Conservation (phyloP, 30 jellyfish, hydroid and myxozoan species). For the Pseudorhiza aurosa region DNA sequence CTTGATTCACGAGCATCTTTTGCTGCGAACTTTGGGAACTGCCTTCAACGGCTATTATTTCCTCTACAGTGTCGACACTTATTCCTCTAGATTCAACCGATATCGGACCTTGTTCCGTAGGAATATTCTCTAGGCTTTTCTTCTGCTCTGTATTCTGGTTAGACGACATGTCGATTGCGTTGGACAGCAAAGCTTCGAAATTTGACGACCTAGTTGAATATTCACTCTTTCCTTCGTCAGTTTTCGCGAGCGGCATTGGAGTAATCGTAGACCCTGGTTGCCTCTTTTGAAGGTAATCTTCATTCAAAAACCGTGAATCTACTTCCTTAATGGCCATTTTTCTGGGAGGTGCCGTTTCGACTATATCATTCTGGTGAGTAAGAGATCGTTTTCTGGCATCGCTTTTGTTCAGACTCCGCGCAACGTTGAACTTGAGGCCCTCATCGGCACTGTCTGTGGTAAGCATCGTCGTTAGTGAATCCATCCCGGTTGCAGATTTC, state of each 20-base stretch:
- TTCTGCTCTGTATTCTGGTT: neutral
- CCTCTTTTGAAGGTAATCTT: slow-evolving; percentile 3
- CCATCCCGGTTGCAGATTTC: neutral
- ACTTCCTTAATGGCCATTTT: slow-evolving; percentile 31
- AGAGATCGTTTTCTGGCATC: slow-evolving; percentile 30
- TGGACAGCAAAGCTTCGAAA: slow-evolving; percentile 64
- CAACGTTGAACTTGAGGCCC: slow-evolving; percentile 34
- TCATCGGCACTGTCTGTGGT: slow-evolving; percentile 28
- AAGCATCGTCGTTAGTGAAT: slow-evolving; percentile 16
- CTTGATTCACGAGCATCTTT: slow-evolving; percentile 38
- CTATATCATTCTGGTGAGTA: neutral
- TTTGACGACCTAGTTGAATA: slow-evolving; percentile 8
- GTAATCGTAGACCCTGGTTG: neutral
- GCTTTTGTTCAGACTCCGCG: neutral
- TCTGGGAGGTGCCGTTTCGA: slow-evolving; percentile 36
- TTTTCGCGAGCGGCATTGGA: neutral
- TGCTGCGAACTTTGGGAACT: slow-evolving; percentile 25
- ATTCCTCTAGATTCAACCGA: neutral
- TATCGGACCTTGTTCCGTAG: neutral
- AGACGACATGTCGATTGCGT: slow-evolving; percentile 39
- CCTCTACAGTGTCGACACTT: neutral
- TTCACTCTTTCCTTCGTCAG: neutral
- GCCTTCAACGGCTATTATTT: slow-evolving; percentile 3
- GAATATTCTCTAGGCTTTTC: neutral
- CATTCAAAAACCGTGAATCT: slow-evolving; percentile 17